Evolutionary conservation across 2,888 invertebrate genomes (phyloP), one percentile per base, ranked within the genome.

Genomic region (Xylocampa areola): DNA sequence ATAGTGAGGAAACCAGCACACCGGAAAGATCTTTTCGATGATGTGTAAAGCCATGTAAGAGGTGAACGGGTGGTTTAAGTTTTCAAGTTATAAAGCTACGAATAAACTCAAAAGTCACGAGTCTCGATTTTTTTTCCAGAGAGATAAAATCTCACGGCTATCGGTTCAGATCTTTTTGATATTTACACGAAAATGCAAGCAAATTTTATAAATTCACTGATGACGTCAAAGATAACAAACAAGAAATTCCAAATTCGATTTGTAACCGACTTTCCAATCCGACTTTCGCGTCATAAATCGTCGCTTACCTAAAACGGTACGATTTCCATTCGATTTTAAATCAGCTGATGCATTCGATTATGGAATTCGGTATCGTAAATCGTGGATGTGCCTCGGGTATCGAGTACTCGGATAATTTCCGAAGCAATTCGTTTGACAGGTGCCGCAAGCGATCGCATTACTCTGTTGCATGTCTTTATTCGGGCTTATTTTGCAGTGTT

Each of bases 381-480:
- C 55, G 63, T 65, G 54, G 65, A 60, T 53, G 47, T 61, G 66
- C 65, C 65, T 62, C 64, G 62, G 67, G 68, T 69, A 60, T 67
- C 61, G 68, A 66, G 62, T 61, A 54, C 59, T 65, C 61, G 63
- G 61, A 76, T 74, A 77, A 78, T 81, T 80, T 83, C 59, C 76
- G 74, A 58, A 68, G 71, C 75, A 61, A 73, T 80, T 73, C 52
- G 70, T 77, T 76, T 80, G 81, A 81, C 81, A 80, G 79, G 67
- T 74, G 80, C 84, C 85, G 58, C 69, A 51, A 75, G 80, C 80
- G 40, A 58, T 66, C 61, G 45, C 74, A 72, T 77, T 77, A 73
- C 68, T 69, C 45, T 52, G 66, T 52, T 68, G 59, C 79, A 81
- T 75, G 81, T 80, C 84, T 85, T 80, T 80, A 84, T 86, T 84